Base-by-base conservation (phyloP, 2,888 invertebrate genomes). In the Spialia ferax region DNA sequence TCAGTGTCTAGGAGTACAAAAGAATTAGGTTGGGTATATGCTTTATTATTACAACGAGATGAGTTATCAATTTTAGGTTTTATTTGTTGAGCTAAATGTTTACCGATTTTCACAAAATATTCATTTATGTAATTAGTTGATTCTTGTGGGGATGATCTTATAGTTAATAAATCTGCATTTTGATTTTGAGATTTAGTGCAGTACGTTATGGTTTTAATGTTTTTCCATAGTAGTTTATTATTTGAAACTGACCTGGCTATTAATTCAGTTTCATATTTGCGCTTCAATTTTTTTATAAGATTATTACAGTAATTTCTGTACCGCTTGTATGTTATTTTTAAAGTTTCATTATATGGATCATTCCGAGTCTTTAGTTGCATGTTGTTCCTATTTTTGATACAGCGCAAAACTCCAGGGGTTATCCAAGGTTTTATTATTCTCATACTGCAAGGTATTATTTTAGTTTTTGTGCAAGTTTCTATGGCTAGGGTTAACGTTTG, bases 211-310 rank as follows among this genome's bases (percentile, higher is more conserved):
- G 42, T 60, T 56, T 73, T 73, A n/a, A 73, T 68, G 20, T 64
- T 68, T 32, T 56, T 63, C 73, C 71, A 71, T 7, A 71, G 54
- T 1, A 26, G 26, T 63, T 69, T 70, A 8, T 57, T 60, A 15
- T 69, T 65, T 32, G 62, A 59, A 13, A 55, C 10, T 29, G 70
- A 68, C 20, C 64, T 62, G 0, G 18, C 42, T 0, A 71, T 38
- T 38, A 38, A 1, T 32, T 63, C 50, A 13, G 59, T 63, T 1
- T 73, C 70, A 62, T 71, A 70, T 18, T 61, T 50, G 2, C 69
- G 15, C 26, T 70, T 72, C n/a, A 69, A 10, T 62, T 70, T 71
- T 56, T 68, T 73, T 18, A 73, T 60, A 6, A 71, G 38, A 42
- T 70, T 68, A 29, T 70, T 64, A 18, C 71, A 71, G 50, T 22